These are phyloP conservation scores for Plectus sambesii DNA, from an alignment of 1,140 invertebrate genomes.

Conservation along the genomic window DNA sequence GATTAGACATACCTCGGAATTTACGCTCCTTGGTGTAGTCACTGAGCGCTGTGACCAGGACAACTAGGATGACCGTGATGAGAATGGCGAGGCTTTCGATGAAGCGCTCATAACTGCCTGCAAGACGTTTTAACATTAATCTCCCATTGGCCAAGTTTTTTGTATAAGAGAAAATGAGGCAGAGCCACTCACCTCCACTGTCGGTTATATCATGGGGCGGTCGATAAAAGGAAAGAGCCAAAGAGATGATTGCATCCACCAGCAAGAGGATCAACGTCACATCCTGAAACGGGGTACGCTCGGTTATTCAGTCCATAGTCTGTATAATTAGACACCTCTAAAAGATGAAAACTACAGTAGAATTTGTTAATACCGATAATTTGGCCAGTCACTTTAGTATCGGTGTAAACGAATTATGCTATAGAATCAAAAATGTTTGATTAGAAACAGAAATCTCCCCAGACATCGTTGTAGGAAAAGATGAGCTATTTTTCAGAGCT, in stretches of 20 bases:
- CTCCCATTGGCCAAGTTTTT: constrained; percentile 5
- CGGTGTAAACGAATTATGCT: no score
- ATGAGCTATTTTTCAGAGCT: constrained; percentile 1
- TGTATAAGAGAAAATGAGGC: no score
- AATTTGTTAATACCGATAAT: constrained; percentile 15
- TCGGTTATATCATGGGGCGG: no score
- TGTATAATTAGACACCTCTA: neutral
- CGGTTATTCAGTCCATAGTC: no score
- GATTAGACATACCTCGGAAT: constrained; percentile 43
- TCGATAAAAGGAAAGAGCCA: constrained; percentile 76
- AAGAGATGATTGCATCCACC: constrained; percentile 60
- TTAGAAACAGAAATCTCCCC: no score
- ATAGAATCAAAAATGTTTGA: no score
- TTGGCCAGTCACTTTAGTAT: constrained; percentile 6
- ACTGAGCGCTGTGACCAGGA: constrained; percentile 44
- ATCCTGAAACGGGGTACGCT: constrained; percentile 67
- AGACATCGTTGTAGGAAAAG: no score
- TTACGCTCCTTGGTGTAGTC: constrained; percentile 45
- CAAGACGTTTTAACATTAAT: no score
- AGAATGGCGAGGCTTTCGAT: constrained; percentile 45
- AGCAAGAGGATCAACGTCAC: constrained; percentile 82
- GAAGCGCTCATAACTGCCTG: constrained; percentile 39
- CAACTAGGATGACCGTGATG: constrained; percentile 42
- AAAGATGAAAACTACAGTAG: constrained; percentile 14
- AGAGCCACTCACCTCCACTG: no score